Base-by-base conservation (phyloP, 2,113 vertebrate genomes). In the Mirza zaza region DNA sequence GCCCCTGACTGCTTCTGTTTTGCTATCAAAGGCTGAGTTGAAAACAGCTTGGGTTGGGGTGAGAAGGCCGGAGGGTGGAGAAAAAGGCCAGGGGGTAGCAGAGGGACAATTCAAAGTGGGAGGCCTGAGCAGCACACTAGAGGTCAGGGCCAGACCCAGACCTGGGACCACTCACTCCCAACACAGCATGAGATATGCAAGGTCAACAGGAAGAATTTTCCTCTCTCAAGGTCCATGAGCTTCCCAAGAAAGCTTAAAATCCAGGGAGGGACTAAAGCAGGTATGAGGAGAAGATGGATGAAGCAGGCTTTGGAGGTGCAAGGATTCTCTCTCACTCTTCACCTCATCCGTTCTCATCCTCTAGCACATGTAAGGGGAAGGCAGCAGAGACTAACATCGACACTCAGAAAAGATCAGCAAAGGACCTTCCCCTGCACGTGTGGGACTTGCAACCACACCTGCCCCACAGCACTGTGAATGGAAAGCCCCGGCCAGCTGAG, bases 1-100 rank as follows among this genome's bases (percentile, higher is more conserved):
- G 59, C 45, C 42, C 57, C 91, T 86, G 3, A 80, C 94, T 80
- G 91, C 86, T 96, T 94, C 91, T 96, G 77, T 97, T 96, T 97
- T 94, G 90, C 77, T 93, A 91, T 94, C 73, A 84, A 92, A 94
- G 75, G n/a, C 63, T 91, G 65, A 96, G 42, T 5, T 95, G 83
- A 97, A 97, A 97, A 93, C 91, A 97, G 79, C 52, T 45, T 76
- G 39, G 52, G 9, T 71, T 68, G 57, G 63, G 91, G 79, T 94
- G 63, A 93, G 83, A 95, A 90, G 83, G 95, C 70, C 89, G 91
- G 63, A 61, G 85, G 50, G 92, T 80, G 80, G 79, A 90, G 82
- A 87, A 89, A 89, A 97, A 91, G 75, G 93, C 59, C 65, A 87
- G 75, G 50, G 82, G 63, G 85, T 73, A 90, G 83, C 36, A 86